Evolutionary conservation across 2,113 vertebrate species (phyloP).

Genomic region (Monarcha castaneiventris): DNA sequence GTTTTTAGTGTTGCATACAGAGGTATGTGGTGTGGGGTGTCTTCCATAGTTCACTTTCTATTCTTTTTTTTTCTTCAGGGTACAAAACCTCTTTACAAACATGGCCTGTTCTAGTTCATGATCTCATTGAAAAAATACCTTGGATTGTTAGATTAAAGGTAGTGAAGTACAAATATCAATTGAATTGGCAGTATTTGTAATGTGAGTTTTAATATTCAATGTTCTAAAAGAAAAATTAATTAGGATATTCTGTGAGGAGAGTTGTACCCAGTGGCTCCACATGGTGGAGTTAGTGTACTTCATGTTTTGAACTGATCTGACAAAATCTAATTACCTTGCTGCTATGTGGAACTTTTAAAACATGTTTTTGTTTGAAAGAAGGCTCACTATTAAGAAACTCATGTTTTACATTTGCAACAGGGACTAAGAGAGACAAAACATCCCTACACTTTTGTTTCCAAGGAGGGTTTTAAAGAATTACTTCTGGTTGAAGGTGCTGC

Average conservation of each 20-base stretch:
- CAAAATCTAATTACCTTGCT: background rate
- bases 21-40: background rate
- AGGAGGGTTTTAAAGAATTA: constrained; percentile 80
- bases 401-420: constrained; percentile 53
- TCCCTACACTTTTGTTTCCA: constrained; percentile 82
- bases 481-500: constrained; percentile 71
- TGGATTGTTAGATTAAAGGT: background rate
- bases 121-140: background rate
- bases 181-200: background rate
- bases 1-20: background rate
- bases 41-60: background rate
- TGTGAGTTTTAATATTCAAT: background rate
- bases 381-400: background rate
- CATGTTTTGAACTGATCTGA: background rate
- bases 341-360: background rate
- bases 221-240: background rate
- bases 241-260: background rate
- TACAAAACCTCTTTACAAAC: background rate
- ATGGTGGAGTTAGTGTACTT: constrained; percentile 63
- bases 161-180: background rate
- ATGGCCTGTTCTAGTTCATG: background rate
- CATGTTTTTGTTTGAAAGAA: background rate
- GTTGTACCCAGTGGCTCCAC: constrained; percentile 42
- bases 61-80: background rate
- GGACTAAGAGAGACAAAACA: constrained; percentile 80